Percentiles rank a stretch among this genome's conserved stretches.
Evolutionary conservation across 1,140 invertebrate genomes (phyloP).

Genomic region (Aleiodes sp.): DNA sequence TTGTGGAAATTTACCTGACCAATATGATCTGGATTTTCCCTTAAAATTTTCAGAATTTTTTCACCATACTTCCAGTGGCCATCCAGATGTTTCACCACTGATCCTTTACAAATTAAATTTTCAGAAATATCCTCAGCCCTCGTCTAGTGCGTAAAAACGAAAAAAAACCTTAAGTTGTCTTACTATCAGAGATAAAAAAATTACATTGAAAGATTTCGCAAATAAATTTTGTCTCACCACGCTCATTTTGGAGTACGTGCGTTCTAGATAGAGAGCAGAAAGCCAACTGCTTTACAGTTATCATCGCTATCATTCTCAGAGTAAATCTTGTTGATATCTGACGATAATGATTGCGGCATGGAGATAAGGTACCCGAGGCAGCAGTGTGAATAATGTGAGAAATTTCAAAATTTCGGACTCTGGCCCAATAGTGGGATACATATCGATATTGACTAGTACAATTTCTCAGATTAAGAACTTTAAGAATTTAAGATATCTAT

Average conservation of each 20-base stretch:
- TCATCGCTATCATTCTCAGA: no score
- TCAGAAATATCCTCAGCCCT: neutral
- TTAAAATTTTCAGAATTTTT: constrained; percentile 28
- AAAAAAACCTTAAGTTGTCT: neutral
- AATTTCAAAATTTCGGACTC: no score
- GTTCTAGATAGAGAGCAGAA: neutral
- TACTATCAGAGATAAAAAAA: neutral
- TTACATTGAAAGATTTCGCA: neutral
- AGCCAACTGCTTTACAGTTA: neutral
- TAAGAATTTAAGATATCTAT: no score
- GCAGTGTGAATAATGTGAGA: no score
- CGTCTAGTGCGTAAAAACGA: neutral
- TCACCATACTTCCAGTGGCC: constrained; percentile 11
- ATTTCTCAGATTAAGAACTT: no score
- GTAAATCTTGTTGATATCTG: no score
- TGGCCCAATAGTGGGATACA: no score
- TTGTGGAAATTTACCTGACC: constrained; percentile 8
- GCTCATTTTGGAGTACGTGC: neutral
- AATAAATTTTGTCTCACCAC: constrained; percentile 6
- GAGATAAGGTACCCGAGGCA: no score
- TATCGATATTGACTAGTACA: no score
- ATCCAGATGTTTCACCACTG: neutral
- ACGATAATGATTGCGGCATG: no score
- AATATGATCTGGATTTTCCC: constrained; percentile 29
- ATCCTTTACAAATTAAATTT: constrained; percentile 27